Percentiles rank a stretch among this genome's conserved stretches.
Conservation (phyloP, 1,140 invertebrate species). For the Maniola jurtina region DNA sequence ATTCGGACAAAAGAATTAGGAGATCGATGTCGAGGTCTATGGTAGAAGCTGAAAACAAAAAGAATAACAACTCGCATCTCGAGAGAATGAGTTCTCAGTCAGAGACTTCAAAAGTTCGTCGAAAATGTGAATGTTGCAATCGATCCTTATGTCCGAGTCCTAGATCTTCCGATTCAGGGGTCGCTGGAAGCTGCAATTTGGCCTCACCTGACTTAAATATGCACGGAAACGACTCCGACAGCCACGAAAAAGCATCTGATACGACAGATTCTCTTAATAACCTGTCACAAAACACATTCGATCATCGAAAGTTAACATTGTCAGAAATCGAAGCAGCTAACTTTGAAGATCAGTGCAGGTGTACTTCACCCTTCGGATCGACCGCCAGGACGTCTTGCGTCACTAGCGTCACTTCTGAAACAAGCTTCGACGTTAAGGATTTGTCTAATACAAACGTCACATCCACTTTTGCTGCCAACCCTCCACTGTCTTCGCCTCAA, state of each 20-base stretch:
- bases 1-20: slow-evolving; percentile 74
- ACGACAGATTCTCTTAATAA: slow-evolving; percentile 46
- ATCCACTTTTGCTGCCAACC: slow-evolving; percentile 60
- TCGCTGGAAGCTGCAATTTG: slow-evolving; percentile 88
- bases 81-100: slow-evolving; percentile 71
- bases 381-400: slow-evolving; percentile 82
- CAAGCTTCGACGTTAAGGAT: slow-evolving; percentile 74
- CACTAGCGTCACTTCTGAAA: slow-evolving; percentile 77
- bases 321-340: slow-evolving; percentile 83
- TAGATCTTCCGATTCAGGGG: slow-evolving; percentile 89
- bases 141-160: slow-evolving; percentile 81
- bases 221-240: slow-evolving; percentile 61
- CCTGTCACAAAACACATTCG: slow-evolving; percentile 45
- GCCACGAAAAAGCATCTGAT: slow-evolving; percentile 51
- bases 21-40: slow-evolving; percentile 69
- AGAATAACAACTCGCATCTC: slow-evolving; percentile 45
- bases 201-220: slow-evolving; percentile 81
- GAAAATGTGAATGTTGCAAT: slow-evolving; percentile 81
- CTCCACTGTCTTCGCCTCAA: slow-evolving; percentile 62
- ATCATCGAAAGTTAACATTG: slow-evolving; percentile 68
- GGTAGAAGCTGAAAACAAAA: slow-evolving; percentile 64
- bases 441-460: slow-evolving; percentile 71
- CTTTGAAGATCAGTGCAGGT: slow-evolving; percentile 85
- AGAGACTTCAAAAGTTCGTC: slow-evolving; percentile 41
- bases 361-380: slow-evolving; percentile 85